Evolutionary conservation across 1,140 invertebrate species (phyloP), one percentile per base, ranked within the genome.

Genomic region (Heliothis subflexa): DNA sequence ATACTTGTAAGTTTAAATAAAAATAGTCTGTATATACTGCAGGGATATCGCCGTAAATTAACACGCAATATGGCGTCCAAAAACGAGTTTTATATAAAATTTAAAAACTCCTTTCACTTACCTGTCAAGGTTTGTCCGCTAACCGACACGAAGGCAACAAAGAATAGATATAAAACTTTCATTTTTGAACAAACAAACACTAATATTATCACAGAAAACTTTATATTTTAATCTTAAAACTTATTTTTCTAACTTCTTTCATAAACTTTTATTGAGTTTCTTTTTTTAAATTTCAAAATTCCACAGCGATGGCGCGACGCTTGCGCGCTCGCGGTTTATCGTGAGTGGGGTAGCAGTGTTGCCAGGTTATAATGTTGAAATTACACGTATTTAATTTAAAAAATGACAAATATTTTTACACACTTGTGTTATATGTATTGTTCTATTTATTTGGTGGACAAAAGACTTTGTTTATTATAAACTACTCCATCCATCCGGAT

Each of bases 121-220:
- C 88, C 89, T 45, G 83, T 85, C 86, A 90, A 90, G 86, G 88
- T 90, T 81, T 91, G 89, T 62, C 85, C 89, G 77, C 87, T 82
- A 62, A 89, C 68, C 45, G 83, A 83, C 83, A 89, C 72, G 18
- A 78, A 55, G 3, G 78, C 75, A 77, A 83, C 82, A 28, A 89
- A 81, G 77, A 87, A 83, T 74, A 84, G 82, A 78, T 81, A 85
- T 73, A 82, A 61, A 49, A 83, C 80, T 75, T 82, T 83, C 81
- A 75, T 75, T 75, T 62, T 75, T 16, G 21, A 40, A 50, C 45
- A 28, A 33, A n/a, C 28, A 75, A 5, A 33, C 45, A 62, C 40
- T 75, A 13, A 7, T 55, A 33, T 28, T 54, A 54, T 71, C 50
- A 71, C 68, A 49, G 47, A 68, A 50, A 68, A 68, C 13, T 25